A percentile compares a stretch with the other conserved stretches of the same genome.
phyloP scores from a whole-genome alignment of 2,888 invertebrate genomes.

The Caenorhabditis auriculariae region DNA sequence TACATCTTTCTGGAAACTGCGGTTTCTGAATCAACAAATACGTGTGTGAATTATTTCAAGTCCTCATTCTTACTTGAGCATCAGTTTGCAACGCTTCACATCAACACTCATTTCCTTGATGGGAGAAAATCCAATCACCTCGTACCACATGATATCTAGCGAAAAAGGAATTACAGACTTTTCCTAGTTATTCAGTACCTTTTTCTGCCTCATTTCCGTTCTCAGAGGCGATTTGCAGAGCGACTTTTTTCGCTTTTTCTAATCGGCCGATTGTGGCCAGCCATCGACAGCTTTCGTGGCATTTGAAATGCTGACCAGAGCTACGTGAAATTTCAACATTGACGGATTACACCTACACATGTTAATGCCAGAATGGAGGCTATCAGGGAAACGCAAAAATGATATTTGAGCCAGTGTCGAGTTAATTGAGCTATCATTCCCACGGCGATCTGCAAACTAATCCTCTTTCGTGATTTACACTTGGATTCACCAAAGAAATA shows the following conservation, averaged over 20 bases:
- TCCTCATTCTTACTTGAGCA: conserved; percentile 10
- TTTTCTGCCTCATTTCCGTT: conserved; percentile 12
- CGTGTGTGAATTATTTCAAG: not conserved
- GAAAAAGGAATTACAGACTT: not conserved
- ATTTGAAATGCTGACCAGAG: conserved; percentile 31
- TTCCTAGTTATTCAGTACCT: not conserved
- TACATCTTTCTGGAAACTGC: conserved; percentile 28
- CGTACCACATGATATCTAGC: conserved; percentile 21
- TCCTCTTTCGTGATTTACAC: not conserved
- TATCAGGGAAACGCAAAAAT: conserved; percentile 19
- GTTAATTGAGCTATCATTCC: conserved; percentile 21
- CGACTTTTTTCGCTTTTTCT: conserved; percentile 16
- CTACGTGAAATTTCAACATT: not conserved
- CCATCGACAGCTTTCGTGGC: conserved; percentile 55
- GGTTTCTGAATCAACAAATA: conserved; percentile 7
- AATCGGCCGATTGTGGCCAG: conserved; percentile 30
- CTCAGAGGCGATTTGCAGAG: conserved; percentile 5
- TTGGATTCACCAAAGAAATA: conserved; percentile 41
- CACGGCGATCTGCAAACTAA: conserved; percentile 6
- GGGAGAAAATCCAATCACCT: conserved; percentile 29
- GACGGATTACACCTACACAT: conserved; percentile 18
- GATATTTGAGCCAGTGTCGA: conserved; percentile 42
- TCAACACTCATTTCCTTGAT: conserved; percentile 11
- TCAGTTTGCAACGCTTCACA: conserved; percentile 7
- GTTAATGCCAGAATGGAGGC: conserved; percentile 26